A percentile compares a stretch with the other conserved stretches of the same genome.
Evolutionary conservation across 2,888 invertebrate genomes (phyloP).

Genomic region (Empis livida): DNA sequence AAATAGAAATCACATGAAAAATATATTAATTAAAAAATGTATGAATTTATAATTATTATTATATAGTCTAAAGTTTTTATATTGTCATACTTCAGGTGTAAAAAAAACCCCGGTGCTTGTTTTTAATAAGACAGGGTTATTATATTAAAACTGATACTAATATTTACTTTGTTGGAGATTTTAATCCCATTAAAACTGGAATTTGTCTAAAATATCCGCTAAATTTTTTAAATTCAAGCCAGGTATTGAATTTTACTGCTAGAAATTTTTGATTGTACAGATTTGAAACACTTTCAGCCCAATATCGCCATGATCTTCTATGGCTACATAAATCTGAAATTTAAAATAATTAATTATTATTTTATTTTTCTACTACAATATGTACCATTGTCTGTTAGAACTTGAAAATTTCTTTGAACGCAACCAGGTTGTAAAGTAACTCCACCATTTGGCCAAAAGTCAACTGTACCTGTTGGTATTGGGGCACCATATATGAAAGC

Average conservation of each 20-base stretch:
- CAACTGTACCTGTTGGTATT: slow-evolving; percentile 38
- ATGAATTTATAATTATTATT: no score
- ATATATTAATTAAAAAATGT: no score
- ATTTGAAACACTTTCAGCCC: slow-evolving; percentile 36
- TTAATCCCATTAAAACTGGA: slow-evolving; percentile 6
- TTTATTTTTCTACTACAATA: neutral
- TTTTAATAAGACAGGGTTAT: no score
- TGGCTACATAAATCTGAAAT: slow-evolving; percentile 40
- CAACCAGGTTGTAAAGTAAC: slow-evolving; percentile 16
- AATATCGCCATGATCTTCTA: slow-evolving; percentile 42
- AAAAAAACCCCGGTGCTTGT: no score
- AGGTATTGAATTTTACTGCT: slow-evolving; percentile 38
- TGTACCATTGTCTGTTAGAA: slow-evolving; percentile 13
- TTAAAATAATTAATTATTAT: neutral
- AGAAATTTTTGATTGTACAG: slow-evolving; percentile 26
- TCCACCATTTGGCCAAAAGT: slow-evolving; percentile 32
- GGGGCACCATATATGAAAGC: slow-evolving; percentile 40
- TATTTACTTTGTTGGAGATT: slow-evolving; percentile 4
- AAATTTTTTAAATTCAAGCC: slow-evolving; percentile 33
- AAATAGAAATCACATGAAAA: neutral
- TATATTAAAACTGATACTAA: neutral
- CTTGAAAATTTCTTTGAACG: slow-evolving; percentile 13
- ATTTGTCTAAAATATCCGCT: neutral
- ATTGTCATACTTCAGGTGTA: no score
- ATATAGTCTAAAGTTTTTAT: no score